Evolutionary conservation across 2,113 vertebrate genomes (phyloP).

Genomic region (Ptilonorhynchus violaceus): DNA sequence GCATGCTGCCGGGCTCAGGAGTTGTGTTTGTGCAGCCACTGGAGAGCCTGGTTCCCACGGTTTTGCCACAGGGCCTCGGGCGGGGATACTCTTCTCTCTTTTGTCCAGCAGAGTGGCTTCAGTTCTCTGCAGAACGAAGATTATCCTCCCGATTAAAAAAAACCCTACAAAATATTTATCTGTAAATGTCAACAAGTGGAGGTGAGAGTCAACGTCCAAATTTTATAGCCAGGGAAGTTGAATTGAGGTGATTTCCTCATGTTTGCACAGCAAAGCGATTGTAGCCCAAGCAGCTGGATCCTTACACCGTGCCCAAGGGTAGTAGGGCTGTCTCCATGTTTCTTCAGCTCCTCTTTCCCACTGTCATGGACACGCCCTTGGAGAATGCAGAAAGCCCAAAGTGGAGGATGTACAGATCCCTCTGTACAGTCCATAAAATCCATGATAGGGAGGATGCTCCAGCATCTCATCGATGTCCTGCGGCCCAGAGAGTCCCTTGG

Average conservation of each 20-base stretch:
- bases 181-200: not conserved
- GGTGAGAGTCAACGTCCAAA: not conserved
- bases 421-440: not conserved
- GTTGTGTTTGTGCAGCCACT: not conserved
- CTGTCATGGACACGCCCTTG: rapidly evolving
- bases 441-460: not conserved
- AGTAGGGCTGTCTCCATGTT: not conserved
- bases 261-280: not conserved
- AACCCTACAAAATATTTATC: not conserved
- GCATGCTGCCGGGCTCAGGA: not conserved
- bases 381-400: not conserved
- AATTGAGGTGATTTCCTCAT: not conserved
- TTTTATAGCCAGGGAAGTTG: not conserved
- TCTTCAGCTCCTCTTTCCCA: not conserved
- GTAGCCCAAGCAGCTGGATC: not conserved
- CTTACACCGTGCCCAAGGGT: not conserved
- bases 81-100: not conserved
- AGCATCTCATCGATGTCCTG: rapidly evolving
- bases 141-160: not conserved
- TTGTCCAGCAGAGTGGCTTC: not conserved
- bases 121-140: not conserved
- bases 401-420: not conserved
- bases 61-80: not conserved
- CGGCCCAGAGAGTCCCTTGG: not conserved
- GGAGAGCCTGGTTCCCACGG: not conserved